Evolutionary conservation across 2,113 vertebrate genomes (phyloP).

Genomic region (Notechis scutatus): DNA sequence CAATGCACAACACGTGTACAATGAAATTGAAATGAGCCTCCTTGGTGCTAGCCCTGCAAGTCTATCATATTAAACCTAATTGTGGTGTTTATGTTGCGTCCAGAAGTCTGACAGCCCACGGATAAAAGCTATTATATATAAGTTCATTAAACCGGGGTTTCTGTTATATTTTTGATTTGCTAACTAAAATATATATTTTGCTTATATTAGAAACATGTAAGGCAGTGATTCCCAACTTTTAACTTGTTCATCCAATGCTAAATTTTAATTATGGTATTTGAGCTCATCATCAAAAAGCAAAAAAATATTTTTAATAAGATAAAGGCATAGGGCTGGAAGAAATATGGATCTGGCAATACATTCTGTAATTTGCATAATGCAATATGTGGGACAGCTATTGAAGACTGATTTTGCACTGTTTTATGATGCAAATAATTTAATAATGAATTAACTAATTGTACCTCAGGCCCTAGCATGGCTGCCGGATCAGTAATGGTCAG

Average conservation of each 20-base stretch:
- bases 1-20: no score
- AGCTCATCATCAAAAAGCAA: neutral
- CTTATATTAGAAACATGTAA: neutral
- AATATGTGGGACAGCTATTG: neutral
- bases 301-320: neutral
- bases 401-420: neutral
- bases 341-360: neutral
- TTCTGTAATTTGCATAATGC: no score
- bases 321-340: neutral
- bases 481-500: slow-evolving; percentile 96
- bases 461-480: slow-evolving; percentile 97
- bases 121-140: no score
- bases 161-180: neutral
- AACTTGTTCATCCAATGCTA: neutral
- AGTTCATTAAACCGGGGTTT: neutral
- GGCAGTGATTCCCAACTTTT: neutral
- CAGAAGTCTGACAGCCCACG: no score
- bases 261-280: neutral
- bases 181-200: no score
- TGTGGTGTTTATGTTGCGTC: no score
- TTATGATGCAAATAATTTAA: neutral
- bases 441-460: slow-evolving; percentile 14
- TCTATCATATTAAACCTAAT: no score
- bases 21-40: no score
- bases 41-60: no score